These are phyloP conservation scores for Drosophila funebris DNA, from an alignment of 1,140 invertebrate genomes.

Conservation along the genomic window DNA sequence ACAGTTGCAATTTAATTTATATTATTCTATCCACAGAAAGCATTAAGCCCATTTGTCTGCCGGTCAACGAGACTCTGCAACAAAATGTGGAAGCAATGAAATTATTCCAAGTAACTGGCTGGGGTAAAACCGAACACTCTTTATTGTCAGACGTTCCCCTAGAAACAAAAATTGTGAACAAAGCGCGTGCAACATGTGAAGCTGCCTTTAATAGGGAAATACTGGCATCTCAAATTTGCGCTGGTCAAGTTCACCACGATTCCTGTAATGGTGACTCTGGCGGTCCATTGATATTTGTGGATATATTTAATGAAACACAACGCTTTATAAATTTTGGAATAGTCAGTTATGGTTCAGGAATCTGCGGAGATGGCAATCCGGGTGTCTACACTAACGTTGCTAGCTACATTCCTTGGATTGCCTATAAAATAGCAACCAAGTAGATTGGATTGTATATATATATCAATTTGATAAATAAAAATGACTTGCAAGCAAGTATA, in stretches of 20 bases:
- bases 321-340: constrained; percentile 14
- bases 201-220: neutral
- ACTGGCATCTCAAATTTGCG: neutral
- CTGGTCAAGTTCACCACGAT: neutral
- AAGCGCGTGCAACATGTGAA: neutral
- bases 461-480: too few species aligned
- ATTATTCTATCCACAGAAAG: neutral
- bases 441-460: neutral
- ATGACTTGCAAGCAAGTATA: too few species aligned
- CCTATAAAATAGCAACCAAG: constrained; percentile 5
- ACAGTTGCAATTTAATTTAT: neutral
- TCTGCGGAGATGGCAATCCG: neutral
- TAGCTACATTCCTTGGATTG: constrained; percentile 21
- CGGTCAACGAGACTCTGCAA: neutral
- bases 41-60: constrained; percentile 17
- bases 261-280: constrained; percentile 32
- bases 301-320: neutral
- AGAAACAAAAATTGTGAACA: neutral
- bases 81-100: neutral
- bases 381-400: constrained; percentile 29
- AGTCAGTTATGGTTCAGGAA: neutral
- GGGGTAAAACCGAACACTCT: constrained; percentile 9
- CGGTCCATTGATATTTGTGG: neutral
- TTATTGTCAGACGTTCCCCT: neutral
- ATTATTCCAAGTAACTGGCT: constrained; percentile 14